Evolutionary conservation across 2,113 vertebrate genomes (phyloP), one percentile per base, ranked within the genome.

Genomic region (Silurus glanis): DNA sequence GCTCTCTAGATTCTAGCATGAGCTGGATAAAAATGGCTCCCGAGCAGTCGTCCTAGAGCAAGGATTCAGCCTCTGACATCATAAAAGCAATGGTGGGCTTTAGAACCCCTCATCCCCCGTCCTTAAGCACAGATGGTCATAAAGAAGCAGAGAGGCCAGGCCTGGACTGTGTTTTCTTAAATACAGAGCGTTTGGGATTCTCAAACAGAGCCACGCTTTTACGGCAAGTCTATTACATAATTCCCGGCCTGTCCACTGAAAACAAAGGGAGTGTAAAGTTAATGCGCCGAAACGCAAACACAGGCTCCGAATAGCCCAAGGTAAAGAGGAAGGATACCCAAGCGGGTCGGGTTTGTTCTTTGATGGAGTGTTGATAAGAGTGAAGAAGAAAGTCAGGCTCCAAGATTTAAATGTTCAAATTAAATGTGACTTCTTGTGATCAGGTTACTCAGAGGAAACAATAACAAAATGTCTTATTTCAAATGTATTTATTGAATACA

Each of bases 241-340:
- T 93, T 83, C 93, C 94, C 89, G 64, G 88, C 90, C 89, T 90
- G 89, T 93, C 90, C 84, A 89, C 89, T 86, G 86, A 93, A 93
- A 91, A 94, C 93, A 95, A 93, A 92, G 92, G 91, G 91, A 91
- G 93, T 91, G 92, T 94, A 93, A 95, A 95, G 93, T 94, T 94
- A 94, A 95, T 89, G 91, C 91, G 89, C 89, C 87, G 92, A 94
- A 95, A 95, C 93, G 74, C 92, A 93, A 93, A 94, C 91, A 93
- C 90, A 91, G 86, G 84, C 91, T 86, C 6, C 79, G 87, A 87
- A 89, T 91, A 85, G 88, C 56, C 66, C 80, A 49, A 82, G 64
- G 88, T 49, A 82, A 75, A 86, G 91, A 55, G 49, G 88, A 91
- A 88, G 83, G 86, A 90, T 87, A 88, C 84, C 78, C 76, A 61